These are phyloP conservation scores for Hypsibius dujardini DNA, from an alignment of 1,140 invertebrate species.

Conservation along the genomic window DNA sequence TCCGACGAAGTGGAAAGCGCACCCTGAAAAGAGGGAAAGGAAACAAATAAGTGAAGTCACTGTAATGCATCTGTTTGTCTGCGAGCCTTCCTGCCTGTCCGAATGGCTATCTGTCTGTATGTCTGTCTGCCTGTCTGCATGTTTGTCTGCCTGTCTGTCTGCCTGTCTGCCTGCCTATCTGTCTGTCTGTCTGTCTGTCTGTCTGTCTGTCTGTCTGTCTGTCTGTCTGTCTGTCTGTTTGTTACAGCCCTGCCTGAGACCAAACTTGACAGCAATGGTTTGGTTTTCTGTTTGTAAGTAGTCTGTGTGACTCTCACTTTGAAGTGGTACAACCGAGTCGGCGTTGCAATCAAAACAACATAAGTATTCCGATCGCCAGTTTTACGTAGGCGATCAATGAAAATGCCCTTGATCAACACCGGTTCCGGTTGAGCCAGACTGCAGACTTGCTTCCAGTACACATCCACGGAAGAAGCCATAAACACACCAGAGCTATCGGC, in stretches of 20 bases:
- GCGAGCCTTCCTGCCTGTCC: too few relatives aligned
- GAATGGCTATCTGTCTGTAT: too few relatives aligned
- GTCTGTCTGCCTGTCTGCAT: too few relatives aligned
- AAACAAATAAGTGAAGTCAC: background rate
- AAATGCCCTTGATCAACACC: background rate
- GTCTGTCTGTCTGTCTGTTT: too few relatives aligned
- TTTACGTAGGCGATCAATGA: background rate
- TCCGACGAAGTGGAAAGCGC: background rate
- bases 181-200: too few relatives aligned
- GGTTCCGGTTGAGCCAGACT: conserved; percentile 15
- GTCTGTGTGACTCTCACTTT: background rate
- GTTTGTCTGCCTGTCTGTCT: too few relatives aligned
- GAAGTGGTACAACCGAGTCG: conserved; percentile 5
- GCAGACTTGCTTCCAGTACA: conserved; percentile 21
- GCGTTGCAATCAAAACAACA: background rate
- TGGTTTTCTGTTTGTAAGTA: too few relatives aligned
- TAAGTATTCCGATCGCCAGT: background rate
- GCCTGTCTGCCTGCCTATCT: too few relatives aligned
- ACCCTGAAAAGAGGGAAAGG: background rate
- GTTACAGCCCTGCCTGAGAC: too few relatives aligned
- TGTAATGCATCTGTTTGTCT: too few relatives aligned
- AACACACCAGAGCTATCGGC: conserved; percentile 17
- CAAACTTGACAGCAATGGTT: too few relatives aligned
- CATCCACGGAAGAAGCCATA: conserved; percentile 15
- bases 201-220: too few relatives aligned